Percentiles rank a stretch among this genome's conserved stretches.
These are phyloP conservation scores for Phyllostomus hastatus DNA, from an alignment of 2,113 vertebrate species.

Conservation along the genomic window DNA sequence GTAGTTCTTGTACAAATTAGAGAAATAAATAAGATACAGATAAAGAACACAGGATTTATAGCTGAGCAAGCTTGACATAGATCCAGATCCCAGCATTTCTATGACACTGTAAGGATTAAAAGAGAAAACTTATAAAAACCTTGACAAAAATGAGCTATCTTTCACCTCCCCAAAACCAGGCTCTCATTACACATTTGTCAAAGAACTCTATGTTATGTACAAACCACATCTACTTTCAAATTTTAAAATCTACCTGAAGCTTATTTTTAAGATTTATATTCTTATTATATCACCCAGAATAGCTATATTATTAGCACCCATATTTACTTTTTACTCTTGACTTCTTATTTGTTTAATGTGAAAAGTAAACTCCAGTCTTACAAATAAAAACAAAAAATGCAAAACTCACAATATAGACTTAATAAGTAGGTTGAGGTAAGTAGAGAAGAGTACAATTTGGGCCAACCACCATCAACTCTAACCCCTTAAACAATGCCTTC, in stretches of 20 bases:
- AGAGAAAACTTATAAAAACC: not conserved
- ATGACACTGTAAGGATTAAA: not conserved
- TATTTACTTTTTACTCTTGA: not conserved
- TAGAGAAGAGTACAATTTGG: slow-evolving; percentile 60
- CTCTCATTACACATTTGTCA: not conserved
- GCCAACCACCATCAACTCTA: slow-evolving; percentile 41
- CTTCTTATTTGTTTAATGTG: not conserved
- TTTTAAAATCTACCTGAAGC: not conserved
- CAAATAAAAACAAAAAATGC: slow-evolving; percentile 23
- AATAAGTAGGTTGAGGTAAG: slow-evolving; percentile 64
- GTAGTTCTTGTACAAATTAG: not conserved
- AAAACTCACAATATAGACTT: slow-evolving; percentile 20
- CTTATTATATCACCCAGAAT: not conserved
- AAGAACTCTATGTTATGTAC: not conserved
- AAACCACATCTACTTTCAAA: not conserved
- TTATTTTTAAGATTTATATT: slow-evolving; percentile 17
- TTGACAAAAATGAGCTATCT: not conserved
- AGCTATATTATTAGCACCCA: not conserved
- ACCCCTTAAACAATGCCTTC: slow-evolving; percentile 50
- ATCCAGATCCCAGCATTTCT: not conserved
- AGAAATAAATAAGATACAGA: not conserved
- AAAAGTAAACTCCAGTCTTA: not conserved
- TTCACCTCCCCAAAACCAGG: not conserved
- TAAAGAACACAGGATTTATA: not conserved
- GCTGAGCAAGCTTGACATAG: not conserved